Conservation (phyloP, 2,888 invertebrate species). For the Plutella xylostella region DNA sequence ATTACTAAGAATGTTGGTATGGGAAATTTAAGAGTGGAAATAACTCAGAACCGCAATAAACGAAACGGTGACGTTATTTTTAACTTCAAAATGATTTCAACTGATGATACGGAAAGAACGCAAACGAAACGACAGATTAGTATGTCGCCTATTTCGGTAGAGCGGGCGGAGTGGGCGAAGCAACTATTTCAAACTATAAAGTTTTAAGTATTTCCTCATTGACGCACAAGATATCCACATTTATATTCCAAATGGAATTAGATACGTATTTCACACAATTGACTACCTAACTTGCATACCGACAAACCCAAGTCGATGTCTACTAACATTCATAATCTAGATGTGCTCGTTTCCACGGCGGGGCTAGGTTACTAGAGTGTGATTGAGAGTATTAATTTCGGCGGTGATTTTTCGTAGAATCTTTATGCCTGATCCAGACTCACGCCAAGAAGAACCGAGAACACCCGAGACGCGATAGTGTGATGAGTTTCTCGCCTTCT, state of each 20-base stretch:
- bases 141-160: not conserved
- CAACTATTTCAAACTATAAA: slow-evolving; percentile 35
- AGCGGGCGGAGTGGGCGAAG: slow-evolving; percentile 31
- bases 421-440: no score
- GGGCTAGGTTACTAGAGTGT: slow-evolving; percentile 58
- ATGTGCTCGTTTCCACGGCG: slow-evolving; percentile 53
- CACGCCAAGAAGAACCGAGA: no score
- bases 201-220: slow-evolving; percentile 34
- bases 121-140: no score
- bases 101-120: no score
- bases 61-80: no score
- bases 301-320: slow-evolving; percentile 53
- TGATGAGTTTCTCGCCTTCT: no score
- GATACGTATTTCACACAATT: no score
- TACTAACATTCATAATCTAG: slow-evolving; percentile 62
- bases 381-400: slow-evolving; percentile 39
- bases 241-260: slow-evolving; percentile 14
- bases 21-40: no score
- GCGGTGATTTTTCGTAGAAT: slow-evolving; percentile 37
- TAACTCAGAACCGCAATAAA: no score
- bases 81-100: no score
- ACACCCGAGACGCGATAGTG: no score
- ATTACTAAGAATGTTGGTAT: no score
- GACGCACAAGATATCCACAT: slow-evolving; percentile 50
- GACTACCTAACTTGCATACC: not conserved